Conservation (phyloP, 1,140 invertebrate species). For the Limonius californicus region DNA sequence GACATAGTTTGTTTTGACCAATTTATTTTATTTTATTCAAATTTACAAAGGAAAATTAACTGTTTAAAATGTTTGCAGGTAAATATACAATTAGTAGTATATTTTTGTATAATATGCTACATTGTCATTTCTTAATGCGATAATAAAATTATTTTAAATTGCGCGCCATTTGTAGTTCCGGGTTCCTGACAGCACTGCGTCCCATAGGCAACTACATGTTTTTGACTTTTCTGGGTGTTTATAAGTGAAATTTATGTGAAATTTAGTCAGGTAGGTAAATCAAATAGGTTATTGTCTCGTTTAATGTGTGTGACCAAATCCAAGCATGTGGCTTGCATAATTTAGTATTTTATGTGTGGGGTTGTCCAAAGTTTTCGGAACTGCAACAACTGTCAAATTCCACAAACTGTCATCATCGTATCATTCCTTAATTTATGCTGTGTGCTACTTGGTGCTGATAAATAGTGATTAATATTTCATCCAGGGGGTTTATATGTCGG, state of each 20-base stretch:
- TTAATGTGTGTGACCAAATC: background rate
- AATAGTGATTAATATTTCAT: background rate
- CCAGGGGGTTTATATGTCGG: background rate
- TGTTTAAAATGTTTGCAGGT: too few species aligned
- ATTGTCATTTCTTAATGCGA: too few species aligned
- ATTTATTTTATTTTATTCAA: too few species aligned
- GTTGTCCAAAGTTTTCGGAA: background rate
- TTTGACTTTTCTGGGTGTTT: background rate
- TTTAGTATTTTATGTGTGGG: background rate
- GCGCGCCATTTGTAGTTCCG: too few species aligned
- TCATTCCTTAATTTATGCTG: background rate
- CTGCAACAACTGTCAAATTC: background rate
- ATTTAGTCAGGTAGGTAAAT: background rate
- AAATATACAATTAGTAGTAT: too few species aligned
- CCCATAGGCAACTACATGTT: background rate
- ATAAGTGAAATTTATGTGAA: slow-evolving; percentile 11
- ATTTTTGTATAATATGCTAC: too few species aligned
- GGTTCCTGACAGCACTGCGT: too few species aligned
- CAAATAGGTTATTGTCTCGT: background rate
- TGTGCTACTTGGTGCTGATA: slow-evolving; percentile 2
- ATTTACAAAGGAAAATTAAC: too few species aligned
- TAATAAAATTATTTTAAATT: too few species aligned
- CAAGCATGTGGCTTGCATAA: background rate
- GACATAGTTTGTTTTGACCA: too few species aligned
- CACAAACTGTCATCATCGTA: background rate